Conservation (phyloP, 2,113 vertebrate species). For the Plestiodon gilberti region DNA sequence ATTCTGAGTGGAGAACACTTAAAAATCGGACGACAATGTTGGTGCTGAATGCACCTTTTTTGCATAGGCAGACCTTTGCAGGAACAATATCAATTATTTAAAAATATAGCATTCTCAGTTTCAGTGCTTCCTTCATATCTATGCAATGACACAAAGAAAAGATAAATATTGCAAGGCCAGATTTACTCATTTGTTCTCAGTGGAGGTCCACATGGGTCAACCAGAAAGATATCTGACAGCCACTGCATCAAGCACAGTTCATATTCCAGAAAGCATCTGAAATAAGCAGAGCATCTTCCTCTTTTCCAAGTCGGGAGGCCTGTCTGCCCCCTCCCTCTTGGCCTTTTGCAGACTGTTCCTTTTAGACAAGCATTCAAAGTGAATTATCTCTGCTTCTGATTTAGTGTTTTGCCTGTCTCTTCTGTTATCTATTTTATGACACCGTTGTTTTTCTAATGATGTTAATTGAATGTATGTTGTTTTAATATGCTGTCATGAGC, state of each 20-base stretch:
- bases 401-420: too few species aligned
- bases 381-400: too few species aligned
- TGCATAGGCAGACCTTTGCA: not conserved
- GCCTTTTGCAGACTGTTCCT: too few species aligned
- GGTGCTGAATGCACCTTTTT: not conserved
- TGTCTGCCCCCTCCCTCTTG: too few species aligned
- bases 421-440: too few species aligned
- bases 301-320: not conserved
- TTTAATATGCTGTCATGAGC: too few species aligned
- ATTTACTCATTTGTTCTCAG: not conserved
- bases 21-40: slow-evolving; percentile 27
- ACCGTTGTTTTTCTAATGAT: too few species aligned
- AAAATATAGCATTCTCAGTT: not conserved
- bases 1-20: not conserved
- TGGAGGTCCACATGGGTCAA: not conserved
- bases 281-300: not conserved
- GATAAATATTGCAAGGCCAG: not conserved
- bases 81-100: not conserved
- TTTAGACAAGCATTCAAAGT: too few species aligned
- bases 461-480: too few species aligned
- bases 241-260: slow-evolving; percentile 18
- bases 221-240: not conserved
- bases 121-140: not conserved
- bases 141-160: not conserved
- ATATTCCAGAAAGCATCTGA: not conserved